These are phyloP conservation scores for Leguminivora glycinivorella DNA, from an alignment of 1,140 invertebrate species.

Conservation along the genomic window DNA sequence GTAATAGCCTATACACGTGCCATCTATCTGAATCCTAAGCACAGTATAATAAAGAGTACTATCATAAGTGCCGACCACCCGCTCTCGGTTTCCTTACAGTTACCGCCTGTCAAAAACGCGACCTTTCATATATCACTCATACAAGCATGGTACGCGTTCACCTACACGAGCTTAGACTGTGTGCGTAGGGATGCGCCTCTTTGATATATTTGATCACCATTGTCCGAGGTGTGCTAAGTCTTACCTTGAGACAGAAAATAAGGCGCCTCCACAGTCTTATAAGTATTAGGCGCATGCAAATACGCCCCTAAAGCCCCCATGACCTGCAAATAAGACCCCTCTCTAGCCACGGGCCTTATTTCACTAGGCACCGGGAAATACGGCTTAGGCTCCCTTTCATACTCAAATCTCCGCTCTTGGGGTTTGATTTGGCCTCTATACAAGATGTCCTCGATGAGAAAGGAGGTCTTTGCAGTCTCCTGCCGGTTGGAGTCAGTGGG, in stretches of 20 bases:
- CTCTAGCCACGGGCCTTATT: conserved; percentile 69
- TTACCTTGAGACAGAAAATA: conserved; percentile 85
- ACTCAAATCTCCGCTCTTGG: conserved; percentile 52
- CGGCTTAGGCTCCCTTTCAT: conserved; percentile 55
- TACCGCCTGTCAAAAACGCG: too few species aligned
- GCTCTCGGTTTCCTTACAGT: too few species aligned
- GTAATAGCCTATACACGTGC: too few species aligned
- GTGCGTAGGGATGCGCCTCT: too few species aligned
- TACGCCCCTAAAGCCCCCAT: conserved; percentile 82
- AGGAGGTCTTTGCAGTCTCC: conserved; percentile 80
- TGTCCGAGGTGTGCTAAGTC: too few species aligned
- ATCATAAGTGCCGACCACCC: too few species aligned
- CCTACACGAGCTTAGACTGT: too few species aligned
- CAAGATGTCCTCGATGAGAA: conserved; percentile 90
- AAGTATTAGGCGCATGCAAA: conserved; percentile 81
- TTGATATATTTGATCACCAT: too few species aligned
- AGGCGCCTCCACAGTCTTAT: conserved; percentile 82
- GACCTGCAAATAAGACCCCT: conserved; percentile 82
- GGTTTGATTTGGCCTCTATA: conserved; percentile 79
- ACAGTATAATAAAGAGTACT: too few species aligned
- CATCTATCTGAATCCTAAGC: too few species aligned
- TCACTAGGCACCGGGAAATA: conserved; percentile 67
- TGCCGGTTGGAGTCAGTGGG: conserved; percentile 58
- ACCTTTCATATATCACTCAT: too few species aligned
- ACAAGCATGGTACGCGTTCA: too few species aligned